A percentile compares a stretch with the other conserved stretches of the same genome.
phyloP scores from a whole-genome alignment of 2,113 vertebrate species.

The Sterrhoptilus dennistouni region DNA sequence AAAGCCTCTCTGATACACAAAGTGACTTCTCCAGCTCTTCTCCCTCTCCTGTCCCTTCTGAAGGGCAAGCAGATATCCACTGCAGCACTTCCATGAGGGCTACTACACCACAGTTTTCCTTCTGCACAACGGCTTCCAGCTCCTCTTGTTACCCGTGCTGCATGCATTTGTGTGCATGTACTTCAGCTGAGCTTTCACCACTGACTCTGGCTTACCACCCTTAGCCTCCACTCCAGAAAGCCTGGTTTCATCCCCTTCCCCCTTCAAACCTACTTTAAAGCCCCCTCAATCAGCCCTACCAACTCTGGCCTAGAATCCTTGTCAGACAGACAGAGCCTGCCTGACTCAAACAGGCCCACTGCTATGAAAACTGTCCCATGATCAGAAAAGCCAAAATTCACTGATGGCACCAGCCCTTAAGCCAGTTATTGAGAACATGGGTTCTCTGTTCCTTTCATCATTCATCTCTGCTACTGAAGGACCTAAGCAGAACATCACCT shows the following conservation, averaged over 20 bases:
- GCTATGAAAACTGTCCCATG: not conserved
- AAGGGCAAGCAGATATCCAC: not conserved
- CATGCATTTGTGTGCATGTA: too few species aligned
- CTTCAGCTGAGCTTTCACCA: not conserved
- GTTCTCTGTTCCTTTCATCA: not conserved
- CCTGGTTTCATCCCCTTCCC: not conserved
- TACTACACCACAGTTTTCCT: too few species aligned
- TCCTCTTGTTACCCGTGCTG: not conserved
- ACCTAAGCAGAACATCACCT: not conserved
- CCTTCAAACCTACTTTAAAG: not conserved
- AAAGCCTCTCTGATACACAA: not conserved
- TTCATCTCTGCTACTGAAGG: not conserved
- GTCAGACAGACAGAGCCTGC: not conserved
- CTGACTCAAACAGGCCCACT: not conserved
- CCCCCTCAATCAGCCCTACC: too few species aligned
- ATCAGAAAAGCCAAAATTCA: not conserved
- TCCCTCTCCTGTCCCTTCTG: not conserved
- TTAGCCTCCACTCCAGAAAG: not conserved
- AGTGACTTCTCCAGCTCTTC: not conserved
- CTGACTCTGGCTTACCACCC: not conserved
- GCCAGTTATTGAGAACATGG: not conserved
- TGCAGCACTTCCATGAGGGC: not conserved
- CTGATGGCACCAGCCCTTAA: not conserved
- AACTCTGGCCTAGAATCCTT: not conserved
- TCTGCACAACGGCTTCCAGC: rapidly evolving